Evolutionary conservation across 1,140 invertebrate genomes (phyloP).

Genomic region (Drosophila trapezifrons): DNA sequence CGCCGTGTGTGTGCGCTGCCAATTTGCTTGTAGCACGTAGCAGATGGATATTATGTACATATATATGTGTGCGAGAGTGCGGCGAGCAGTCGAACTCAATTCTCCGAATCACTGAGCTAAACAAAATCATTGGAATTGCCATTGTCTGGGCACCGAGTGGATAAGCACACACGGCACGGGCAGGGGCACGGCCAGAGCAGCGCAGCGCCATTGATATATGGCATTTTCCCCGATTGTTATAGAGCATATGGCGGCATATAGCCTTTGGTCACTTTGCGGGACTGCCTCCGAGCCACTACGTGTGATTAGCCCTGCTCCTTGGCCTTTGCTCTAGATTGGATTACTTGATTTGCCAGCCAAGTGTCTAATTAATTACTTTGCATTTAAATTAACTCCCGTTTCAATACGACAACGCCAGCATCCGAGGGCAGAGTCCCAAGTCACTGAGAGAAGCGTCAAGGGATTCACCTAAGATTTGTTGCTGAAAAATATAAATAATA

Average conservation of each 20-base stretch:
- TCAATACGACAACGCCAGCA: slow-evolving; percentile 44
- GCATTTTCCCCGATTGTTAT: slow-evolving; percentile 15
- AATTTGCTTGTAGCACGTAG: slow-evolving; percentile 48
- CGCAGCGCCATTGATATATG: slow-evolving; percentile 54
- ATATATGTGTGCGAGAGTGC: slow-evolving; percentile 14
- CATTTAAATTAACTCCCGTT: slow-evolving; percentile 77
- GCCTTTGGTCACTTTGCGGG: slow-evolving; percentile 35
- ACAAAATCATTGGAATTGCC: slow-evolving; percentile 80
- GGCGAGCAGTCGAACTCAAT: slow-evolving; percentile 62
- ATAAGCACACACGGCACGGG: slow-evolving; percentile 44
- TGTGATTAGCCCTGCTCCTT: slow-evolving; percentile 22
- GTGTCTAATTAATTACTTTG: slow-evolving; percentile 81
- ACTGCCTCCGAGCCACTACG: neutral
- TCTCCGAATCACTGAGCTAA: slow-evolving; percentile 80
- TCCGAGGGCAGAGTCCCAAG: slow-evolving; percentile 28
- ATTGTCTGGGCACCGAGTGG: slow-evolving; percentile 60
- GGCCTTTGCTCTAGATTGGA: slow-evolving; percentile 34
- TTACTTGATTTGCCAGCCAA: slow-evolving; percentile 50
- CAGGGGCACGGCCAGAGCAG: neutral
- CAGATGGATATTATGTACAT: slow-evolving; percentile 34
- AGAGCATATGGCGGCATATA: slow-evolving; percentile 21
- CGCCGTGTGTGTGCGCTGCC: slow-evolving; percentile 30
- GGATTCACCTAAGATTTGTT: too few relatives aligned
- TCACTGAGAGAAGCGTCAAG: neutral
- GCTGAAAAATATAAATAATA: too few relatives aligned